These are phyloP conservation scores for Percopsis transmontana DNA, from an alignment of 2,113 vertebrate genomes.

Conservation along the genomic window DNA sequence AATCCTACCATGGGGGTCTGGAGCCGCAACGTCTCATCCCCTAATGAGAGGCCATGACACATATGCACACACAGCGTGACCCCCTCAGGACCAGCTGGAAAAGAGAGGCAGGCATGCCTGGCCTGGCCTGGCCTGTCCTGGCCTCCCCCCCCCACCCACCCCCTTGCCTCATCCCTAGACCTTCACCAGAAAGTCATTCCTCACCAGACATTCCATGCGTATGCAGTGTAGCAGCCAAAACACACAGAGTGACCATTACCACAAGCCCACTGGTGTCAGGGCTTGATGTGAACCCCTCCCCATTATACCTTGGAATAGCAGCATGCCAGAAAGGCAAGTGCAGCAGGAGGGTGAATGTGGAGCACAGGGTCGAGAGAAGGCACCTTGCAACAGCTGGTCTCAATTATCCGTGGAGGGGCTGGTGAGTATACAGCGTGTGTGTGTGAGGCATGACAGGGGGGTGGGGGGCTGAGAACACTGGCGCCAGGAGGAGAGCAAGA, in stretches of 20 bases:
- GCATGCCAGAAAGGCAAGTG: slow-evolving; percentile 76
- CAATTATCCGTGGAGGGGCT: slow-evolving; percentile 77
- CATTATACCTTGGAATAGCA: slow-evolving; percentile 36
- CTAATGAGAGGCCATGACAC: slow-evolving; percentile 74
- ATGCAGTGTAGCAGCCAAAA: slow-evolving; percentile 25
- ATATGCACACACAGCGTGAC: slow-evolving; percentile 50
- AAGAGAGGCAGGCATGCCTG: slow-evolving; percentile 65
- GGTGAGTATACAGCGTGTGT: slow-evolving; percentile 56
- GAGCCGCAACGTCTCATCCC: slow-evolving; percentile 77
- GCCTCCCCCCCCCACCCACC: not conserved
- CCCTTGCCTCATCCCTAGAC: slow-evolving; percentile 18
- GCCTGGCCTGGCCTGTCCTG: too few relatives aligned
- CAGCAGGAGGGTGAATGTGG: slow-evolving; percentile 60
- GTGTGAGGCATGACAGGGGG: slow-evolving; percentile 41
- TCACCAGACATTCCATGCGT: slow-evolving; percentile 61
- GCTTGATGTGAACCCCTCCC: slow-evolving; percentile 14
- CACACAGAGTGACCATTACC: slow-evolving; percentile 36
- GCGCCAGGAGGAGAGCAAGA: slow-evolving; percentile 82
- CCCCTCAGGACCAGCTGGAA: slow-evolving; percentile 70
- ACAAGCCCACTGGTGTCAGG: slow-evolving; percentile 33
- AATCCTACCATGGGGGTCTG: slow-evolving; percentile 77
- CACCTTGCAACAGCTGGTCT: slow-evolving; percentile 86
- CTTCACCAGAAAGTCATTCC: slow-evolving; percentile 30
- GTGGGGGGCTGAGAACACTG: slow-evolving; percentile 75
- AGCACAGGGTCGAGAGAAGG: slow-evolving; percentile 68